These are phyloP conservation scores for Mizuhopecten yessoensis DNA, from an alignment of 1,140 invertebrate genomes.

Conservation along the genomic window DNA sequence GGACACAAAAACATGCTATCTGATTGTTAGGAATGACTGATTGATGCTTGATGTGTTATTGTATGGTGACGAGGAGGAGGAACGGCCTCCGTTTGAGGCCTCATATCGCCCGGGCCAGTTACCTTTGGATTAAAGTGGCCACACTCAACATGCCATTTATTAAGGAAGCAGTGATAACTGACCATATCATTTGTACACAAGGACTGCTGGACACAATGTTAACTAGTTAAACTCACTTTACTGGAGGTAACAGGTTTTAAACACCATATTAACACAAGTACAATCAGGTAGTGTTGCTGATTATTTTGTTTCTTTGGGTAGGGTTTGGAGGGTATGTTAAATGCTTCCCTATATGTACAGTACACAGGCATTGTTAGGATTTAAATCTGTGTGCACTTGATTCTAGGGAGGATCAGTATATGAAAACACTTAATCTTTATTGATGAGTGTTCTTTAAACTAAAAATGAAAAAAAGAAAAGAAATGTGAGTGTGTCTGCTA, in stretches of 20 bases:
- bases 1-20: not conserved
- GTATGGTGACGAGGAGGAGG: not conserved
- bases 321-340: not conserved
- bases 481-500: not conserved
- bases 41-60: not conserved
- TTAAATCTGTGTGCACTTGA: not conserved
- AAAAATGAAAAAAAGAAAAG: not conserved
- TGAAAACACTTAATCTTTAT: no score
- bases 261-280: not conserved
- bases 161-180: not conserved
- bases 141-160: not conserved
- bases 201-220: not conserved
- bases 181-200: slow-evolving; percentile 1
- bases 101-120: not conserved
- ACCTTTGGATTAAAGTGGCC: not conserved
- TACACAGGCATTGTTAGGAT: not conserved
- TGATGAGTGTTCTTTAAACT: no score
- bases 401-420: not conserved
- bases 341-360: not conserved
- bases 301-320: not conserved
- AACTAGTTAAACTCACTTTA: not conserved
- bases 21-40: not conserved
- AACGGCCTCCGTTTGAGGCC: not conserved
- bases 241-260: not conserved
- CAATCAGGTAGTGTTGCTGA: not conserved